Evolutionary conservation across 2,888 invertebrate species (phyloP).

Genomic region (Cynaeus angustus): DNA sequence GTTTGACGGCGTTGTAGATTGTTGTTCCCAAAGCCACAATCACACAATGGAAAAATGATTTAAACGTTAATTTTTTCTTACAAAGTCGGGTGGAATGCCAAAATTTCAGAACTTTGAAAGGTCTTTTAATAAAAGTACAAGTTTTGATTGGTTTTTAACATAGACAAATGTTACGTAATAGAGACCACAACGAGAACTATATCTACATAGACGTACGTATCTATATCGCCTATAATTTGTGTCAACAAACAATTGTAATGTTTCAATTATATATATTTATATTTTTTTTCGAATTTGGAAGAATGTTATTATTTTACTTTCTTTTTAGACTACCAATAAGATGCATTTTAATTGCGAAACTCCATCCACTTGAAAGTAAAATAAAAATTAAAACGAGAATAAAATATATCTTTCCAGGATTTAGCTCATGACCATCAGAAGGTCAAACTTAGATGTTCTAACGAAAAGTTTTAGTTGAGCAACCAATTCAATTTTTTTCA

Average conservation of each 20-base stretch:
- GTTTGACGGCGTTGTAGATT: slow-evolving; percentile 13
- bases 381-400: slow-evolving; percentile 17
- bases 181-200: slow-evolving; percentile 11
- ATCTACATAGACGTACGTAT: slow-evolving; percentile 20
- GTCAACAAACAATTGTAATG: too few relatives aligned
- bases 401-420: slow-evolving; percentile 37
- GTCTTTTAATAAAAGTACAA: slow-evolving; percentile 21
- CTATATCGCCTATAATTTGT: slow-evolving; percentile 14
- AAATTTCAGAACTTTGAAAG: slow-evolving; percentile 35
- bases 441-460: slow-evolving; percentile 39
- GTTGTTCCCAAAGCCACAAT: slow-evolving; percentile 1
- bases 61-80: slow-evolving; percentile 9
- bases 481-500: slow-evolving; percentile 19
- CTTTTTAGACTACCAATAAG: slow-evolving; percentile 18
- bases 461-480: slow-evolving; percentile 22
- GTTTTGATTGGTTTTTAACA: slow-evolving; percentile 27
- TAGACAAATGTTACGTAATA: slow-evolving; percentile 21
- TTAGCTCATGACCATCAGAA: slow-evolving; percentile 19
- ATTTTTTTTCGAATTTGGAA: not conserved
- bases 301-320: not conserved
- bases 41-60: slow-evolving; percentile 1
- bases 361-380: slow-evolving; percentile 14
- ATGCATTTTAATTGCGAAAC: slow-evolving; percentile 24
- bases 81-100: slow-evolving; percentile 34
- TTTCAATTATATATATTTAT: not conserved